phyloP scores from a whole-genome alignment of 2,797 vertebrate genomes.

The Aeoliscus strigatus region DNA sequence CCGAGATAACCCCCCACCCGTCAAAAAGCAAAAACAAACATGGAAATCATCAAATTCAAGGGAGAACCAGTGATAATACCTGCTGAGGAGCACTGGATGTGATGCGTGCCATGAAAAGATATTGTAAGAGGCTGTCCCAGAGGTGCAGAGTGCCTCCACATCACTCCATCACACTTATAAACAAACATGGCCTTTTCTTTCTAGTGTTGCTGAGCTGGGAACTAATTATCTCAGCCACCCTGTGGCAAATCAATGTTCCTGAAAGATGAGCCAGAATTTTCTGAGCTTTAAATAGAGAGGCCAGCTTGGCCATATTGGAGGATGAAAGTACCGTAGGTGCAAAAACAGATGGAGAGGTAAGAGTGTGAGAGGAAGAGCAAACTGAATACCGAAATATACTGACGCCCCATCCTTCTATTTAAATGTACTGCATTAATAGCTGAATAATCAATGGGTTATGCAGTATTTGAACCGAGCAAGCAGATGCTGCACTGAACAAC shows the following conservation, averaged over 20 bases:
- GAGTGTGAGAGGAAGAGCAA: constrained; percentile 11
- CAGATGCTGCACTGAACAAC: constrained; percentile 10
- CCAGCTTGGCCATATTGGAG: constrained; percentile 39
- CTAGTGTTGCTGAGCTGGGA: constrained; percentile 55
- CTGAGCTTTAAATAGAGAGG: constrained; percentile 51
- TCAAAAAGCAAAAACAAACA: constrained; percentile 15
- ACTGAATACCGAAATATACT: constrained; percentile 19
- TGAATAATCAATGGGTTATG: constrained; percentile 13
- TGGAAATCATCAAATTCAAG: constrained; percentile 8
- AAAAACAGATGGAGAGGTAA: constrained; percentile 49
- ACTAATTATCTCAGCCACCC: constrained; percentile 68
- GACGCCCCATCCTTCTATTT: not conserved
- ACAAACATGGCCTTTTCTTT: constrained; percentile 45
- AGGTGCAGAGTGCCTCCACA: constrained; percentile 22
- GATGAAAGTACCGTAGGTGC: constrained; percentile 48
- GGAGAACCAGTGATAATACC: constrained; percentile 13
- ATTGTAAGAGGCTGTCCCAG: constrained; percentile 26
- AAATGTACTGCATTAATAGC: constrained; percentile 10
- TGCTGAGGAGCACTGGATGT: constrained; percentile 12
- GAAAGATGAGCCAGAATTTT: constrained; percentile 70
- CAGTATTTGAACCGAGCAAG: constrained; percentile 9
- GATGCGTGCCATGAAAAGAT: constrained; percentile 13
- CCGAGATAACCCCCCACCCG: too few species aligned
- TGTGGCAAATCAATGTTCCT: constrained; percentile 64
- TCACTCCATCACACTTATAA: constrained; percentile 32